These are phyloP conservation scores for Nipponia nippon DNA, from an alignment of 2,113 vertebrate species.

Conservation along the genomic window DNA sequence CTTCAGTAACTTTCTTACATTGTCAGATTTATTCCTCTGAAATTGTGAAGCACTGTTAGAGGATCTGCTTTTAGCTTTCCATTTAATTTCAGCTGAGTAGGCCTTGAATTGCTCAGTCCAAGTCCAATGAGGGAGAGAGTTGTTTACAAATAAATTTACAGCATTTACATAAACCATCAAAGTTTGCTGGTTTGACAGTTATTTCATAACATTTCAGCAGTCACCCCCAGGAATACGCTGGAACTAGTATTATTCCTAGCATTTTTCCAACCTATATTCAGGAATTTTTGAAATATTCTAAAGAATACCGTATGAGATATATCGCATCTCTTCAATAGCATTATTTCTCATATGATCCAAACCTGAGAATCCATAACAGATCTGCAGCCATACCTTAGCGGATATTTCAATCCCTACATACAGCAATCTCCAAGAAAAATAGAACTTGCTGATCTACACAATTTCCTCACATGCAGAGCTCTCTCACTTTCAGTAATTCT, in stretches of 20 bases:
- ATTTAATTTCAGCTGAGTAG: not conserved
- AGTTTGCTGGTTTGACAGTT: not conserved
- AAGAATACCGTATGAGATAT: not conserved
- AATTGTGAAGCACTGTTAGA: not conserved
- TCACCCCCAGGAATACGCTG: not conserved
- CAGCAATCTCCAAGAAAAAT: not conserved
- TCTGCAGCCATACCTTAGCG: not conserved
- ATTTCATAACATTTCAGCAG: not conserved
- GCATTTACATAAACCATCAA: not conserved
- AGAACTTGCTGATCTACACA: not conserved
- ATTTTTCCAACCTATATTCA: not conserved
- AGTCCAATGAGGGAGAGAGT: not conserved
- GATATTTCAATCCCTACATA: not conserved
- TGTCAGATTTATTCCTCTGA: not conserved
- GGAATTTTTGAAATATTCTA: not conserved
- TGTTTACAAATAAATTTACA: not conserved
- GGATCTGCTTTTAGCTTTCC: not conserved
- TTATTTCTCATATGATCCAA: not conserved
- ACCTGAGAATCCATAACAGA: not conserved
- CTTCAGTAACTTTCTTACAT: not conserved
- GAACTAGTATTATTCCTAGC: not conserved
- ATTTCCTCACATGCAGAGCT: not conserved
- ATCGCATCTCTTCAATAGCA: not conserved
- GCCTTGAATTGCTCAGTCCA: not conserved
- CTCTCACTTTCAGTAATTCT: not conserved